Evolutionary conservation across 1,140 invertebrate genomes (phyloP).

Genomic region (Pseudomyrmex flavicornis): DNA sequence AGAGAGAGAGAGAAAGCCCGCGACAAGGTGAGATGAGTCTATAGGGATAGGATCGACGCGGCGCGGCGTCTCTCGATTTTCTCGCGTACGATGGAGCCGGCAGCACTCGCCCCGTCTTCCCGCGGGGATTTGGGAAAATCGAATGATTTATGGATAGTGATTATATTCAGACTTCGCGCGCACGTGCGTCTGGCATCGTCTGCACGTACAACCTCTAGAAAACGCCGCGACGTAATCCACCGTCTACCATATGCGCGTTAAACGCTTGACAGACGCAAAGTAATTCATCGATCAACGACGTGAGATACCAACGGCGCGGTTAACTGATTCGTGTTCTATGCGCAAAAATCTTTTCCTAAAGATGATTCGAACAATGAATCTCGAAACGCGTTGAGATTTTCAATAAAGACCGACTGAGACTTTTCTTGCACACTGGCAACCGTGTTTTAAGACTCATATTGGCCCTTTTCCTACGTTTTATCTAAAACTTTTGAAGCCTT

Average conservation of each 20-base stretch:
- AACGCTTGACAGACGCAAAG: slow-evolving; percentile 6
- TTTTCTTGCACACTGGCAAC: no score
- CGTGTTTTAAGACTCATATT: no score
- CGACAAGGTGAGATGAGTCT: slow-evolving; percentile 45
- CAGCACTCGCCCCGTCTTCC: background rate
- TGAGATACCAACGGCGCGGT: background rate
- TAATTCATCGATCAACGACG: slow-evolving; percentile 36
- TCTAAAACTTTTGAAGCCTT: no score
- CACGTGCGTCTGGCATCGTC: background rate
- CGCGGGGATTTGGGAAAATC: slow-evolving; percentile 21
- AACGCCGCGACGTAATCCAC: slow-evolving; percentile 28
- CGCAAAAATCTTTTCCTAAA: background rate
- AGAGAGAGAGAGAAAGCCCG: background rate
- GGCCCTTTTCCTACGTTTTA: no score
- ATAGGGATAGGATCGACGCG: slow-evolving; percentile 16
- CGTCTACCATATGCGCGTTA: slow-evolving; percentile 10
- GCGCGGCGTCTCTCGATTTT: slow-evolving; percentile 15
- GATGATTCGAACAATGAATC: no score
- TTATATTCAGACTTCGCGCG: slow-evolving; percentile 42
- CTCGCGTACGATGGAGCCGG: slow-evolving; percentile 3
- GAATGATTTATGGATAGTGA: slow-evolving; percentile 46
- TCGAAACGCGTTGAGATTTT: no score
- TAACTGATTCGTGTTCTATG: background rate
- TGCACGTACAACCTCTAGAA: slow-evolving; percentile 5
- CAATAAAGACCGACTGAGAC: no score